A percentile compares a stretch with the other conserved stretches of the same genome.
Evolutionary conservation across 2,888 invertebrate genomes (phyloP).

Genomic region (Apamea sordens): DNA sequence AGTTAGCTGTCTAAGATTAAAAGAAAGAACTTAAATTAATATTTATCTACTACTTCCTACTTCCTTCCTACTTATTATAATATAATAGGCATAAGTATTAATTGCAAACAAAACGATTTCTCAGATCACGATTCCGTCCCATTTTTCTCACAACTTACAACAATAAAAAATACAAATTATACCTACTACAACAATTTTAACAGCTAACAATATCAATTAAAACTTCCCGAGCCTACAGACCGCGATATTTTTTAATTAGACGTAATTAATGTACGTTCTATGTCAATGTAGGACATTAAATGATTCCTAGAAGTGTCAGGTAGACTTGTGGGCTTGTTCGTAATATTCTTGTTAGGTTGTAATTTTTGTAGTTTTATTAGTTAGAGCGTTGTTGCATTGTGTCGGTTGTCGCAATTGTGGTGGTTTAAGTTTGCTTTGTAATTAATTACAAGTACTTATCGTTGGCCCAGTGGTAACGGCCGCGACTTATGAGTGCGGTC

Average conservation of each 20-base stretch:
- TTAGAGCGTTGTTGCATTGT: neutral
- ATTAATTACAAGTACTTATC: neutral
- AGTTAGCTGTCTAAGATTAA: no score
- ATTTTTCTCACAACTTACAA: constrained; percentile 10
- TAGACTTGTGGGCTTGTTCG: constrained; percentile 8
- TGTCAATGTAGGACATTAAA: constrained; percentile 40
- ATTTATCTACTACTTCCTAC: no score
- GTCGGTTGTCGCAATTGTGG: neutral
- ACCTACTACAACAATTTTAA: constrained; percentile 32
- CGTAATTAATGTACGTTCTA: constrained; percentile 55
- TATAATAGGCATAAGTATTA: no score
- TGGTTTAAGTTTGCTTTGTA: neutral
- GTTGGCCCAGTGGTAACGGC: neutral
- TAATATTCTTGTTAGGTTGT: constrained; percentile 18
- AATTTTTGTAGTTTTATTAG: constrained; percentile 22
- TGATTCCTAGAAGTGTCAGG: constrained; percentile 38
- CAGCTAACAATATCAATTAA: constrained; percentile 60
- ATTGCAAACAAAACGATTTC: neutral
- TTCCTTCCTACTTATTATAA: no score
- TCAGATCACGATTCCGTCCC: neutral
- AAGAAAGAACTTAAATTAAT: no score
- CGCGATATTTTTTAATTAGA: constrained; percentile 63
- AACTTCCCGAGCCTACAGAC: constrained; percentile 15
- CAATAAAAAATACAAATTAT: constrained; percentile 14
- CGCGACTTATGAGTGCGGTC: neutral